A percentile compares a stretch with the other conserved stretches of the same genome.
These are phyloP conservation scores for Oreohelix idahoensis DNA, from an alignment of 1,140 invertebrate genomes.

Conservation along the genomic window DNA sequence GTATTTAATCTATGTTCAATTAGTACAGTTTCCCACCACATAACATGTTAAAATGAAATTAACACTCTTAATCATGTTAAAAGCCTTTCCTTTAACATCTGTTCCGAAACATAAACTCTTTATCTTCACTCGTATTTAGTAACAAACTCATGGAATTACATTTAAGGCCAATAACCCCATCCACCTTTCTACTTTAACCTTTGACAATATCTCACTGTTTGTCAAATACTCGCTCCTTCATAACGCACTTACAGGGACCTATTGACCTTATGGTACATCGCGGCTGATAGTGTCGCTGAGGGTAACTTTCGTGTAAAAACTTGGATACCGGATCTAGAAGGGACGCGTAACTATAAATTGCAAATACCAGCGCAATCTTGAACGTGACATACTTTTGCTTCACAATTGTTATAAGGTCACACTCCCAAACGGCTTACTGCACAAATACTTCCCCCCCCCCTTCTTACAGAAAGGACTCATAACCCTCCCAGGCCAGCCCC, in stretches of 20 bases:
- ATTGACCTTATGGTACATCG: not conserved
- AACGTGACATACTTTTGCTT: constrained; percentile 1
- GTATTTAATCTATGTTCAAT: not conserved
- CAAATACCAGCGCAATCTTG: constrained; percentile 12
- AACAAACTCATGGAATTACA: not conserved
- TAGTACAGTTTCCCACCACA: not conserved
- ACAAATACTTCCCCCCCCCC: no score
- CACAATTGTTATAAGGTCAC: constrained; percentile 3
- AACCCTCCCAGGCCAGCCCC: no score
- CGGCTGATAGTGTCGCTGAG: not conserved
- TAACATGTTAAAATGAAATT: not conserved
- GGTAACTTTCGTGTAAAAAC: not conserved
- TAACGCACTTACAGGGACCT: not conserved
- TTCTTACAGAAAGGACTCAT: no score
- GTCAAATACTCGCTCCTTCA: not conserved
- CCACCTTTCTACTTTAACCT: not conserved
- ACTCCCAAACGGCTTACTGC: not conserved
- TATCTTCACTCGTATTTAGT: not conserved
- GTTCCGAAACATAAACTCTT: not conserved
- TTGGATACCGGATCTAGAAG: not conserved
- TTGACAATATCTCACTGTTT: not conserved
- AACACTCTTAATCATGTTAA: not conserved
- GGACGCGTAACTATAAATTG: constrained; percentile 3
- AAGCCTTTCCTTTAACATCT: not conserved
- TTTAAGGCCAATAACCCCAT: not conserved